Evolutionary conservation across 2,797 vertebrate species (phyloP), one percentile per base, ranked within the genome.

Genomic region (Thripadectes ignobilis): DNA sequence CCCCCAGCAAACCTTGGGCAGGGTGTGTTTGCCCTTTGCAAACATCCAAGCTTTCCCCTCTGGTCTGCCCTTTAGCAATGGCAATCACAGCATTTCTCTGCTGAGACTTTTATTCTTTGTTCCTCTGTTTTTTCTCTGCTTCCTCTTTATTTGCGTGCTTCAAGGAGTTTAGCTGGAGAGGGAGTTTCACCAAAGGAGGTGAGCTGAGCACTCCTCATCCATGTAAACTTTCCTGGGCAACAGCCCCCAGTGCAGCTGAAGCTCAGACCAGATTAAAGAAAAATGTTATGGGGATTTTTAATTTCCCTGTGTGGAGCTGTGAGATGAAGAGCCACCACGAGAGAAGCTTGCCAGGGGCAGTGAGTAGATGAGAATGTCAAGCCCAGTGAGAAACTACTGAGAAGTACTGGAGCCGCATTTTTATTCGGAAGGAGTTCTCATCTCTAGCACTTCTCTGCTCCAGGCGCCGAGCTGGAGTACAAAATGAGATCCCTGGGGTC

Each of bases 321-420:
- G 85, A 97, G 90, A 96, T 91, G 94, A 96, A 93, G 84, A 93
- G 78, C 88, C 83, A 88, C 92, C 91, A 85, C 0, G 12, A 95
- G 90, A 95, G 90, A 82, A 78, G 48, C 83, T 96, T 96, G 94
- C 96, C 96, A 96, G 92, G 84, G 95, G 95, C 93, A 13, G 55
- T 9, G 21, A 91, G 89, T 66, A 97, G 96, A 97, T 95, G 93
- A 95, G 93, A 96, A 97, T 96, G 96, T 97, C 95, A 97, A 83
- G 87, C 66, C 95, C 59, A 14, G 90, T 96, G 96, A 96, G 94
- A 85, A 96, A 95, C 91, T 96, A 88, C 93, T 79, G 87, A 92
- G 88, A 52, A 95, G 78, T 29, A 94, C 34, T 1, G 24, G 89
- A 92, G 74, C 68, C 34, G 74, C 57, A 76, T 94, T 96, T 94